Conservation (phyloP, 2,113 vertebrate species). For the Spea bombifrons region DNA sequence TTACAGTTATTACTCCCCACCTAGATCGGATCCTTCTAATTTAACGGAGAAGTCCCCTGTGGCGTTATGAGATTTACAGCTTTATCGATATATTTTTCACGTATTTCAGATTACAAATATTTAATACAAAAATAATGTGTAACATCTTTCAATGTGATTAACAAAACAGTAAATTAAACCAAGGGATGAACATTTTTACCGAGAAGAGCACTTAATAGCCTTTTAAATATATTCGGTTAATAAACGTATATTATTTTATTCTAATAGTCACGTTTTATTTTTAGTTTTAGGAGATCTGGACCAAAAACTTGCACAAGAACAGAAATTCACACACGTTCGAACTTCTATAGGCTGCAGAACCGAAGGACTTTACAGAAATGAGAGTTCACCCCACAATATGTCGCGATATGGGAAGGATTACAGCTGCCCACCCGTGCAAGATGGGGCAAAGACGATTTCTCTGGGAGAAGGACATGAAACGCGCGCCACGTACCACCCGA, state of each 20-base stretch:
- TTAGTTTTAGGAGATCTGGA: slow-evolving; percentile 74
- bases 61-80: too few relatives aligned
- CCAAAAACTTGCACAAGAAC: slow-evolving; percentile 69
- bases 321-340: slow-evolving; percentile 49
- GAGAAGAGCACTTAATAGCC: too few relatives aligned
- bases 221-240: too few relatives aligned
- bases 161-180: background rate
- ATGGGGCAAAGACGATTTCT: slow-evolving; percentile 62
- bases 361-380: slow-evolving; percentile 37
- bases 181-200: background rate
- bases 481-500: slow-evolving; percentile 62
- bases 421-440: slow-evolving; percentile 58
- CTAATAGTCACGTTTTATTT: slow-evolving; percentile 16
- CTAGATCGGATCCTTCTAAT: too few relatives aligned
- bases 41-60: too few relatives aligned
- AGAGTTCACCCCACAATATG: slow-evolving; percentile 39
- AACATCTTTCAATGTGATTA: background rate
- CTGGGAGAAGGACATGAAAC: slow-evolving; percentile 64
- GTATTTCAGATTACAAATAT: too few relatives aligned
- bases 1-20: too few relatives aligned
- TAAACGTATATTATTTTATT: background rate
- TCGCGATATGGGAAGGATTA: slow-evolving; percentile 51
- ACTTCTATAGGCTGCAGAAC: slow-evolving; percentile 43
- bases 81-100: too few relatives aligned
- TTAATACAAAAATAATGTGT: too few relatives aligned